Evolutionary conservation across 2,888 invertebrate genomes (phyloP), one percentile per base, ranked within the genome.

Genomic region (Litoditis marina): DNA sequence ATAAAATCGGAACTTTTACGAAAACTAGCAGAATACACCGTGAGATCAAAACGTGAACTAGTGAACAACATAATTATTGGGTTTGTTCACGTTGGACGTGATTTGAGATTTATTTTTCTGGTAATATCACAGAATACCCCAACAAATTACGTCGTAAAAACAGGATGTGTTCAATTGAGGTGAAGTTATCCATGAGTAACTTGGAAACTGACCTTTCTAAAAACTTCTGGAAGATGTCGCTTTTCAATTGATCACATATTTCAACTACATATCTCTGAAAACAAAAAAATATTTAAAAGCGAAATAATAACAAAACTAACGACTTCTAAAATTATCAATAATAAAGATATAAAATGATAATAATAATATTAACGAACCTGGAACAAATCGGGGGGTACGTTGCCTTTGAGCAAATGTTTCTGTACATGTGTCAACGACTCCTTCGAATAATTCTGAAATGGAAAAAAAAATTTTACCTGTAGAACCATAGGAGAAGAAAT

Each of bases 241-340:
- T 94, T 85, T 94, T 89, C 85, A 98, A 88, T 85, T 94, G 92
- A 86, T 91, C 92, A 87, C 94, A 95, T 85, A 98, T 98, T 88
- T 98, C 98, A 86, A 94, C 93, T 87, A 96, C 95, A 87, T 98
- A 98, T 83, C 95, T 94, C 94, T 96, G 88, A 77, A 90, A 90
- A 28, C 19, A 19, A 32, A 30, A 16, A 27, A 34, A 19, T 42
- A 42, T 7, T n/a, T n/a, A n/a, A n/a, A n/a, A n/a, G n/a, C n/a
- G n/a, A n/a, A n/a, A n/a, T n/a, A n/a, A n/a, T n/a, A n/a, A n/a
- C n/a, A n/a, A n/a, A n/a, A n/a, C n/a, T n/a, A n/a, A n/a, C n/a
- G n/a, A n/a, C n/a, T n/a, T n/a, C 11, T 49, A 22, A n/a, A 49
- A 13, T 13, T 13, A 22, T n/a, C 11, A 52, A 31, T 52, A 8